Percentiles rank a stretch among this genome's conserved stretches.
Conservation (phyloP, 30 jellyfish, hydroid and myxozoan species). For the Clytia hemisphaerica region DNA sequence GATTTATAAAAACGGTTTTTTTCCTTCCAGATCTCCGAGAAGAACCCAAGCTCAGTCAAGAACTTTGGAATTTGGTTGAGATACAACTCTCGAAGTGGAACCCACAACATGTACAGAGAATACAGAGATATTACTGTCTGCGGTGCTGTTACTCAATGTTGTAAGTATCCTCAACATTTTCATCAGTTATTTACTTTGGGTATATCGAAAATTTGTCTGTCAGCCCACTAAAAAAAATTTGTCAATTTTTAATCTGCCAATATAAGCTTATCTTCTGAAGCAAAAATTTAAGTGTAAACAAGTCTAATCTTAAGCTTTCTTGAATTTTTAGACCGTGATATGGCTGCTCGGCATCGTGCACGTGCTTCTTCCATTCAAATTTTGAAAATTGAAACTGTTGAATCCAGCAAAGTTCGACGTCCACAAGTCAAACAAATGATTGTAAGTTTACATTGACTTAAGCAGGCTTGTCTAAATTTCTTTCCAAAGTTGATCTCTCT, state of each 20-base stretch:
- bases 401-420: constrained; percentile 74
- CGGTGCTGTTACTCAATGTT: constrained; percentile 97
- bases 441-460: too few relatives aligned
- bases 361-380: constrained; percentile 86
- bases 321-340: constrained; percentile 66
- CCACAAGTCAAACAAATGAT: constrained; percentile 86
- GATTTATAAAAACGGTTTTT: too few relatives aligned
- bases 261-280: too few relatives aligned
- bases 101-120: constrained; percentile 99
- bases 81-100: constrained; percentile 90
- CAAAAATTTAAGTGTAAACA: background rate
- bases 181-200: too few relatives aligned
- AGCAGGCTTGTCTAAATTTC: too few relatives aligned
- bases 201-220: too few relatives aligned
- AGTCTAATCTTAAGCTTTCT: background rate
- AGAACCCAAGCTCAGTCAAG: constrained; percentile 73
- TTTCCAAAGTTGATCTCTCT: too few relatives aligned
- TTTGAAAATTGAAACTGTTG: constrained; percentile 80
- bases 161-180: constrained; percentile 36
- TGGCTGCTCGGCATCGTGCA: constrained; percentile 99
- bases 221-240: too few relatives aligned
- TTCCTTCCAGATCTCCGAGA: constrained; percentile 91
- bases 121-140: constrained; percentile 90
- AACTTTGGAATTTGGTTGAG: constrained; percentile 96
- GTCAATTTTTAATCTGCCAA: too few relatives aligned